Evolutionary conservation across 2,888 invertebrate genomes (phyloP).

Genomic region (Orchesellides sinensis): DNA sequence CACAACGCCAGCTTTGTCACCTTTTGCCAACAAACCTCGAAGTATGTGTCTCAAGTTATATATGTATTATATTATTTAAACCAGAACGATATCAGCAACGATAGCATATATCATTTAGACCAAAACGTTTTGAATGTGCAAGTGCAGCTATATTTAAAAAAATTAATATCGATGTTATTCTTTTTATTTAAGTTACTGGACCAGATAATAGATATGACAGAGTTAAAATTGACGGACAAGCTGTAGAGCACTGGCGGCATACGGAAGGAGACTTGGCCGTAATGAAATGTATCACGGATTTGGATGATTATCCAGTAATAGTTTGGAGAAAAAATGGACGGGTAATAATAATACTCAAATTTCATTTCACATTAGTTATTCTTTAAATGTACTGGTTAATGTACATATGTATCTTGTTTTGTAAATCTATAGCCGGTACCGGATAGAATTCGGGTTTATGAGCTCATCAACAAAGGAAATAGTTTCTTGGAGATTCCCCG

Average conservation of each 20-base stretch:
- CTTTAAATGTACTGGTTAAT: no score
- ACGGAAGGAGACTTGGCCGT: conserved; percentile 55
- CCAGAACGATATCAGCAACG: no score
- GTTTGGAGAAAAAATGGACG: conserved; percentile 64
- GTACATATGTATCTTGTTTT: no score
- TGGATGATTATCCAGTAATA: conserved; percentile 64
- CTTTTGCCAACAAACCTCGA: conserved; percentile 24
- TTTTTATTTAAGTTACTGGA: conserved; percentile 24
- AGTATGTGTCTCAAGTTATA: no score
- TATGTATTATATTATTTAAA: no score
- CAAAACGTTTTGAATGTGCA: background rate
- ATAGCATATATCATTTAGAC: no score
- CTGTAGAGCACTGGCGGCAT: conserved; percentile 61
- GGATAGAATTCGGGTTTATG: conserved; percentile 43
- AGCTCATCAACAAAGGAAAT: conserved; percentile 66
- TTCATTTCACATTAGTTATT: no score
- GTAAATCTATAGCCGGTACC: conserved; percentile 40
- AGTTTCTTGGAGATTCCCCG: conserved; percentile 63
- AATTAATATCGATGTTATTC: background rate
- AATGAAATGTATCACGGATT: conserved; percentile 62
- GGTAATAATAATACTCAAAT: no score
- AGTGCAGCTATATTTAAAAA: background rate
- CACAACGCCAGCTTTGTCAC: conserved; percentile 6
- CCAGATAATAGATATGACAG: conserved; percentile 35
- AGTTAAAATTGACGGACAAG: conserved; percentile 60